Conservation (phyloP, 2,113 vertebrate genomes). For the Lepisosteus osseus region DNA sequence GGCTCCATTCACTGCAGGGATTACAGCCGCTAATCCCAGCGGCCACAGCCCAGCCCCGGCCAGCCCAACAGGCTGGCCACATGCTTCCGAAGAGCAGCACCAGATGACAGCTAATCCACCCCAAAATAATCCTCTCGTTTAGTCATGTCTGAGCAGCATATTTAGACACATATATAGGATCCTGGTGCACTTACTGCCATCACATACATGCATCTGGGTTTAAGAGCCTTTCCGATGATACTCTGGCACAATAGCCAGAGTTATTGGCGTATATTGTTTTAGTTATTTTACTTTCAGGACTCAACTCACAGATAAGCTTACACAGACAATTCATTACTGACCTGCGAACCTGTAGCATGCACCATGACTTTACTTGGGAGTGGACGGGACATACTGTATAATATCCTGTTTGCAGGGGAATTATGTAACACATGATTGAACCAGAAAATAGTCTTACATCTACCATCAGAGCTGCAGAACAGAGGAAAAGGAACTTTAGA, state of each 20-base stretch:
- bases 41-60: neutral
- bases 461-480: neutral
- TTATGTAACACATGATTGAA: too few relatives aligned
- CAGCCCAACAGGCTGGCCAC: conserved; percentile 38
- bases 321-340: too few relatives aligned
- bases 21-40: neutral
- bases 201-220: conserved; percentile 15
- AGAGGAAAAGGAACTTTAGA: too few relatives aligned
- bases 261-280: neutral
- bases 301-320: too few relatives aligned
- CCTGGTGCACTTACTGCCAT: neutral
- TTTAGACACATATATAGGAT: conserved; percentile 20
- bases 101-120: conserved; percentile 52
- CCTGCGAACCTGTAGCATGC: too few relatives aligned
- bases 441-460: neutral
- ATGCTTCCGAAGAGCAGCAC: conserved; percentile 36
- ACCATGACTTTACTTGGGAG: too few relatives aligned
- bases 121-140: conserved; percentile 42
- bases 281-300: too few relatives aligned
- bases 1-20: neutral
- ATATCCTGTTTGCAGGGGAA: too few relatives aligned
- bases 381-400: too few relatives aligned
- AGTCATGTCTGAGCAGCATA: conserved; percentile 14
- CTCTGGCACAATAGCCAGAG: conserved; percentile 19
- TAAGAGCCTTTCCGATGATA: conserved; percentile 5